Evolutionary conservation across 1,140 invertebrate genomes (phyloP).

Genomic region (Ceratosolen fusciceps): DNA sequence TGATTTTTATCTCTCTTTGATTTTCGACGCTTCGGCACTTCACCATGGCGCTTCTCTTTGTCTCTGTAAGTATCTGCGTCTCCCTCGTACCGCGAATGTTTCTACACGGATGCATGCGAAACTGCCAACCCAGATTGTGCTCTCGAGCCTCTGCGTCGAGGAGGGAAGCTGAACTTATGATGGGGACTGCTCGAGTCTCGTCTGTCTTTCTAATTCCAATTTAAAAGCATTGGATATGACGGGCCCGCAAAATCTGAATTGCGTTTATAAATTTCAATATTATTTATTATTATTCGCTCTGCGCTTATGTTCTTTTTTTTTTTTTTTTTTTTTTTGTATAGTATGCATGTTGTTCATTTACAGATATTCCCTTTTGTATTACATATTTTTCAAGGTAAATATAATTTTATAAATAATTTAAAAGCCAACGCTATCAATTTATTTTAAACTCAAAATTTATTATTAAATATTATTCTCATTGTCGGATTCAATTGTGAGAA

Average conservation of each 20-base stretch:
- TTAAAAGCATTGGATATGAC: not conserved
- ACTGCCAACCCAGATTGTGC: conserved; percentile 41
- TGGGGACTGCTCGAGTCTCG: not conserved
- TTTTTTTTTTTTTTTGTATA: not conserved
- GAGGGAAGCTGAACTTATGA: not conserved
- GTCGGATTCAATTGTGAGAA: too few relatives aligned
- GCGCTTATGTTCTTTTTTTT: too few relatives aligned
- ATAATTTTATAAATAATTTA: too few relatives aligned
- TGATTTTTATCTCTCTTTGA: conserved; percentile 23
- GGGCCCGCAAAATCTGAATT: too few relatives aligned
- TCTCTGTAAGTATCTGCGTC: conserved; percentile 12
- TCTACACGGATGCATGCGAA: conserved; percentile 5
- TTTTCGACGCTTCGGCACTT: not conserved
- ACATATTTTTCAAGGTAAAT: not conserved
- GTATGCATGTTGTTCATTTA: too few relatives aligned
- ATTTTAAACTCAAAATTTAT: too few relatives aligned
- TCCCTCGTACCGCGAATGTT: conserved; percentile 11
- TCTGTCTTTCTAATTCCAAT: not conserved
- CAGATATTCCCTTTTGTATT: not conserved
- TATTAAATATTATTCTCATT: too few relatives aligned
- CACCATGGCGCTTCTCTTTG: conserved; percentile 19
- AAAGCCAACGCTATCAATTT: too few relatives aligned
- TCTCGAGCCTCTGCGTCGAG: not conserved
- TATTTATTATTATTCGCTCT: too few relatives aligned
- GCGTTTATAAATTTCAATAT: not conserved